Evolutionary conservation across 1,140 invertebrate species (phyloP).

Genomic region (Tetranychus urticae): DNA sequence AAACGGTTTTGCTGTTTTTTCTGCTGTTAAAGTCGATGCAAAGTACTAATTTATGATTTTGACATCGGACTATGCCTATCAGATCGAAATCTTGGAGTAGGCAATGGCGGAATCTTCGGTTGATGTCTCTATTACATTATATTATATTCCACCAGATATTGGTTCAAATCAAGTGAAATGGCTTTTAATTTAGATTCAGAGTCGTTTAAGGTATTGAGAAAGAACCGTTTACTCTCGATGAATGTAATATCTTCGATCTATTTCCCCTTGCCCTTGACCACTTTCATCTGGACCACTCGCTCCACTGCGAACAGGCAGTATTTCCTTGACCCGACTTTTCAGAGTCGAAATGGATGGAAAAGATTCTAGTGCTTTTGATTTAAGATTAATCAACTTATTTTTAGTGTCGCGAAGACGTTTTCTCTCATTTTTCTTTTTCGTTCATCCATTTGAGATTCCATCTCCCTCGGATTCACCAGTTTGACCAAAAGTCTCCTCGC

Average conservation of each 20-base stretch:
- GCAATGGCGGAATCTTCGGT: background rate
- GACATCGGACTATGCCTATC: background rate
- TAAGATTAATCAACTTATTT: background rate
- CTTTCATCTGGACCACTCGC: too few species aligned
- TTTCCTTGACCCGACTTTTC: background rate
- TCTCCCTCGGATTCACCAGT: background rate
- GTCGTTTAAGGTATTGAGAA: background rate
- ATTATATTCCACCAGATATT: background rate
- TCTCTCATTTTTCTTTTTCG: background rate
- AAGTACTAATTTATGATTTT: background rate
- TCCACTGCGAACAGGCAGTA: background rate
- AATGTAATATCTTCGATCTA: too few species aligned
- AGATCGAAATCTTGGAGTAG: background rate
- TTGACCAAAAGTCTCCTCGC: background rate
- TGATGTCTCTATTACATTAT: background rate
- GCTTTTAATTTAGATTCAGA: conserved; percentile 4
- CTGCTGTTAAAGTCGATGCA: background rate
- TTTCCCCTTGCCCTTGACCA: too few species aligned
- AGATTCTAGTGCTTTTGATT: conserved; percentile 1
- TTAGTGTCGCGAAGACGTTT: background rate
- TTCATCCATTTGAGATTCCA: background rate
- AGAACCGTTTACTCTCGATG: background rate
- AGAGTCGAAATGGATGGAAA: background rate
- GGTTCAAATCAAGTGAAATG: background rate
- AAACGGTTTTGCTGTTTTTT: too few species aligned